These are phyloP conservation scores for Cyclophora albipunctata DNA, from an alignment of 2,888 invertebrate species.

Conservation along the genomic window DNA sequence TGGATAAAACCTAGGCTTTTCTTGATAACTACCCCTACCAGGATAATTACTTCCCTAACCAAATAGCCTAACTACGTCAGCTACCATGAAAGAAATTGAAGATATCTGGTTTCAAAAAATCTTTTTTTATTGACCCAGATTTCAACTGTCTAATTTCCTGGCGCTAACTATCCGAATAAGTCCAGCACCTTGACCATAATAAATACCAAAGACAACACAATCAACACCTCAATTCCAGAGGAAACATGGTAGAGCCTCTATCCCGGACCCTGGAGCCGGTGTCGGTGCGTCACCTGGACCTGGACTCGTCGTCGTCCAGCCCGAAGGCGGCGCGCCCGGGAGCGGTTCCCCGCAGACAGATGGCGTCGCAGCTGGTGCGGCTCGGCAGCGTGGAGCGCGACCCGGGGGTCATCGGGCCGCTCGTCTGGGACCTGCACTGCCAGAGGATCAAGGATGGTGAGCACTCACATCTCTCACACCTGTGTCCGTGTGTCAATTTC, in stretches of 20 bases:
- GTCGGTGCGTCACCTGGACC: constrained; percentile 82
- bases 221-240: constrained; percentile 49
- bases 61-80: no score
- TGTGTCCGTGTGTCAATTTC: no score
- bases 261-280: constrained; percentile 87
- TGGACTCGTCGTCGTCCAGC: constrained; percentile 54
- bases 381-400: constrained; percentile 85
- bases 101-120: neutral
- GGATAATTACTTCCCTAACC: no score
- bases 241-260: constrained; percentile 84
- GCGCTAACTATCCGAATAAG: no score
- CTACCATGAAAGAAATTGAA: neutral
- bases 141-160: no score
- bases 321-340: constrained; percentile 37
- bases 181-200: no score
- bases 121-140: no score
- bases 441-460: constrained; percentile 78
- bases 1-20: no score
- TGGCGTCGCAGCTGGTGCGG: constrained; percentile 72
- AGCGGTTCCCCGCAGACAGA: constrained; percentile 54
- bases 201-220: no score
- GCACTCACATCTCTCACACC: constrained; percentile 3
- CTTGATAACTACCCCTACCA: no score
- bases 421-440: constrained; percentile 88
- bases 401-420: constrained; percentile 88